Conservation (phyloP, 2,888 invertebrate genomes). For the Lasioglossum morio region DNA sequence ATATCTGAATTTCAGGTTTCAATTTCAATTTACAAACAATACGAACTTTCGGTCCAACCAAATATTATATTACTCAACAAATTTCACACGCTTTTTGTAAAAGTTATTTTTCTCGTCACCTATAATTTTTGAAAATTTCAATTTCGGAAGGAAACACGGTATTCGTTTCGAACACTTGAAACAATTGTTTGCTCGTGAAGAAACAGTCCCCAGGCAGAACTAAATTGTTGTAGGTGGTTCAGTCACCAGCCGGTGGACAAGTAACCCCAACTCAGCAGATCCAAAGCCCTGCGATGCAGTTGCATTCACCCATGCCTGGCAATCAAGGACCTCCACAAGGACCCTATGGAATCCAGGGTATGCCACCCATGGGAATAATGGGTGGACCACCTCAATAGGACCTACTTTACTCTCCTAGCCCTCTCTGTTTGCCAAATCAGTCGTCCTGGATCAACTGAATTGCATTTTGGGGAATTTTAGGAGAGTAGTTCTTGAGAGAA, state of each 20-base stretch:
- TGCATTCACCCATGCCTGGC: slow-evolving; percentile 87
- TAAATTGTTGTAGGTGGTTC: slow-evolving; percentile 81
- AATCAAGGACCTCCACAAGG: slow-evolving; percentile 82
- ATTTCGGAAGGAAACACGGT: too few species aligned
- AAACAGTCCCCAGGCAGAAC: not conserved
- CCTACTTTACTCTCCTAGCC: slow-evolving; percentile 76
- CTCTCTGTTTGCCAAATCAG: slow-evolving; percentile 71
- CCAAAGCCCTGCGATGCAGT: slow-evolving; percentile 86
- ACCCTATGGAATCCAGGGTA: slow-evolving; percentile 82
- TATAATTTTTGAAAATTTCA: not conserved
- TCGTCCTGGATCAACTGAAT: slow-evolving; percentile 70
- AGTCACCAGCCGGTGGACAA: slow-evolving; percentile 84
- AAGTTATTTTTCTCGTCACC: not conserved
- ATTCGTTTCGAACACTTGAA: too few species aligned
- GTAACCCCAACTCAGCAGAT: slow-evolving; percentile 86
- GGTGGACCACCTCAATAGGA: slow-evolving; percentile 83
- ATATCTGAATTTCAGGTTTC: too few species aligned
- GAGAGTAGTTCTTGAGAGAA: slow-evolving; percentile 43
- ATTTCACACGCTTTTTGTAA: not conserved
- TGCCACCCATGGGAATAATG: slow-evolving; percentile 83
- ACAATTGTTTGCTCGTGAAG: not conserved
- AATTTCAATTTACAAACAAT: too few species aligned
- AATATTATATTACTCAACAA: not conserved
- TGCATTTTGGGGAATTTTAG: slow-evolving; percentile 43
- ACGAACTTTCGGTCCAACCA: too few species aligned